These are phyloP conservation scores for Anodontia alba DNA, from an alignment of 2,888 invertebrate genomes.

Conservation along the genomic window DNA sequence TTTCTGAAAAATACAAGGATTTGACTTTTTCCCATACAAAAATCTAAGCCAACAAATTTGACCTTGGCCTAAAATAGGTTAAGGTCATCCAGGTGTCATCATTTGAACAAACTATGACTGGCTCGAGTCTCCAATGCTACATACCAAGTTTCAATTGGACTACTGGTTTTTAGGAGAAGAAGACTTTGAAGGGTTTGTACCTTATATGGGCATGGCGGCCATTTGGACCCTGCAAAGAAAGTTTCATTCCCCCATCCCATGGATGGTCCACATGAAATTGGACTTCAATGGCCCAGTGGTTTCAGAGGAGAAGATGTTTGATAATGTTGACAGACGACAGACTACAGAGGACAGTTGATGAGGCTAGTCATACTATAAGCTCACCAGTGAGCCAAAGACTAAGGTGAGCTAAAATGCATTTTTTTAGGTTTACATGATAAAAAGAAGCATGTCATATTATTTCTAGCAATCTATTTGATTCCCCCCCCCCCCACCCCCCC, in stretches of 20 bases:
- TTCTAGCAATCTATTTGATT: too few species aligned
- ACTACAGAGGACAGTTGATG: neutral
- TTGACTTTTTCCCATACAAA: neutral
- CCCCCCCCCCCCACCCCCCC: too few species aligned
- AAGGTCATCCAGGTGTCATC: neutral
- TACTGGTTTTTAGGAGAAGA: neutral
- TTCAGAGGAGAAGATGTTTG: constrained; percentile 3
- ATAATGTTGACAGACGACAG: neutral
- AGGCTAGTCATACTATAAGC: neutral
- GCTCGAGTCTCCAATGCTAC: too few species aligned
- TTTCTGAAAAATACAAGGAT: neutral
- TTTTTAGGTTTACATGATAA: too few species aligned
- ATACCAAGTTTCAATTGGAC: neutral
- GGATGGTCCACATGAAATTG: neutral
- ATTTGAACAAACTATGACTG: neutral
- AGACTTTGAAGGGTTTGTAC: neutral
- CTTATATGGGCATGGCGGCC: neutral
- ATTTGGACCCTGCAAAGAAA: neutral
- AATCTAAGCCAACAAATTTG: neutral
- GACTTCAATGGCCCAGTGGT: neutral
- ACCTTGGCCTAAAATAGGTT: neutral
- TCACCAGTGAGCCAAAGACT: neutral
- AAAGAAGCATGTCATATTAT: too few species aligned
- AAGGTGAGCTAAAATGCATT: neutral
- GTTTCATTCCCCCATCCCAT: neutral